A percentile compares a stretch with the other conserved stretches of the same genome.
These are phyloP conservation scores for Arrhamphus sclerolepis DNA, from an alignment of 2,797 vertebrate species.

Conservation along the genomic window DNA sequence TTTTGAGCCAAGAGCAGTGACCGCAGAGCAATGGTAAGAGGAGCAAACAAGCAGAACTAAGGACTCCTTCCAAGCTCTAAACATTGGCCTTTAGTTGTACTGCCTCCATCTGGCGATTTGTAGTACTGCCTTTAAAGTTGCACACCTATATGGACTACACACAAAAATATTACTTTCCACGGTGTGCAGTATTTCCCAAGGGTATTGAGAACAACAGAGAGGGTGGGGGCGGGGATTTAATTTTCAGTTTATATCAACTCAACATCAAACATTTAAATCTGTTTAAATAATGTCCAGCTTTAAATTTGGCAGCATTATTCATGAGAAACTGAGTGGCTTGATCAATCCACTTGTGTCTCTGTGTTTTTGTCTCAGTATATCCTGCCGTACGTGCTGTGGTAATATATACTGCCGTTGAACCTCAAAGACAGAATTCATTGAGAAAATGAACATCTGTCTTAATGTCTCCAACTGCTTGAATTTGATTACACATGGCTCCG, in stretches of 20 bases:
- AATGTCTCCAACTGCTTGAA: conserved; percentile 56
- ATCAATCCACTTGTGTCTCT: conserved; percentile 30
- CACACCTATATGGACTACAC: conserved; percentile 3
- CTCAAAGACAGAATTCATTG: conserved; percentile 46
- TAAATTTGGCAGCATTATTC: too few species aligned
- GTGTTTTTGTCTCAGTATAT: conserved; percentile 46
- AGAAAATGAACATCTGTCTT: conserved; percentile 54
- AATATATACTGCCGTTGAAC: conserved; percentile 5
- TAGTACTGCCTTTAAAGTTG: conserved; percentile 39
- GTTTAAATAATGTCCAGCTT: too few species aligned
- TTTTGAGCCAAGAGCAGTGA: neutral
- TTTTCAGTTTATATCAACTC: too few species aligned
- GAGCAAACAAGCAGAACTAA: conserved; percentile 4
- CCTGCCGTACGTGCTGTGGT: too few species aligned
- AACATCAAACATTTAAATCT: too few species aligned
- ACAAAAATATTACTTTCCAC: neutral
- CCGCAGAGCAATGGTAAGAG: neutral
- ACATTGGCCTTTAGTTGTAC: conserved; percentile 54
- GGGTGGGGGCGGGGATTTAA: too few species aligned
- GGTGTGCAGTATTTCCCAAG: too few species aligned
- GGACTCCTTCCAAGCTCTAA: conserved; percentile 13
- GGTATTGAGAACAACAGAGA: too few species aligned
- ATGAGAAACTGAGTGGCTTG: conserved; percentile 15
- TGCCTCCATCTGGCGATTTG: conserved; percentile 57
- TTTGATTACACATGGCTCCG: conserved; percentile 60